phyloP scores from a whole-genome alignment of 2,888 invertebrate genomes.

The Acrocera orbiculus region DNA sequence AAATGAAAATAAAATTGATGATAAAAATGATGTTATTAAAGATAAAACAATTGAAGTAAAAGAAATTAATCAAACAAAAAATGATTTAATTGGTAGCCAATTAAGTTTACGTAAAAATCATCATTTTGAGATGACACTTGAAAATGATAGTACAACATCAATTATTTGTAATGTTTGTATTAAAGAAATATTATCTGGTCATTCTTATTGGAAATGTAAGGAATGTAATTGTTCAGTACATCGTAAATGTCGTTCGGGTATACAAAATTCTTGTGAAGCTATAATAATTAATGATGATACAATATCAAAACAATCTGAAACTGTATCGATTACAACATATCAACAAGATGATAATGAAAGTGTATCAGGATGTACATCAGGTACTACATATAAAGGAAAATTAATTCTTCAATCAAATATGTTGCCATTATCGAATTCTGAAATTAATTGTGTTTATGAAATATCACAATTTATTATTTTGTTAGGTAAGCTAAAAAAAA shows the following conservation, averaged over 20 bases:
- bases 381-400: too few species aligned
- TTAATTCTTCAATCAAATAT: too few species aligned
- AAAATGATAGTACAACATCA: slow-evolving; percentile 17
- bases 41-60: not conserved
- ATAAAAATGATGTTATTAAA: not conserved
- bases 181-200: slow-evolving; percentile 19
- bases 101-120: slow-evolving; percentile 19
- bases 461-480: slow-evolving; percentile 23
- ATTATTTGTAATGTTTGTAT: slow-evolving; percentile 21
- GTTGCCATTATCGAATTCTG: too few species aligned
- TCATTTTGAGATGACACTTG: slow-evolving; percentile 26
- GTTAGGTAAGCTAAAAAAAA: slow-evolving; percentile 11
- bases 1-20: not conserved
- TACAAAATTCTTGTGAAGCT: slow-evolving; percentile 19
- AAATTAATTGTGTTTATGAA: slow-evolving; percentile 27
- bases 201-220: slow-evolving; percentile 27
- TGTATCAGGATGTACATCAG: too few species aligned
- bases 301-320: too few species aligned
- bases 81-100: slow-evolving; percentile 4
- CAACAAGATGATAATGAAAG: too few species aligned
- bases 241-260: slow-evolving; percentile 26
- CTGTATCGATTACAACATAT: too few species aligned
- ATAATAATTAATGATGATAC: too few species aligned
- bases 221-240: slow-evolving; percentile 26
- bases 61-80: slow-evolving; percentile 1